Conservation (phyloP, 1,140 invertebrate genomes). For the Caenorhabditis brenneri region DNA sequence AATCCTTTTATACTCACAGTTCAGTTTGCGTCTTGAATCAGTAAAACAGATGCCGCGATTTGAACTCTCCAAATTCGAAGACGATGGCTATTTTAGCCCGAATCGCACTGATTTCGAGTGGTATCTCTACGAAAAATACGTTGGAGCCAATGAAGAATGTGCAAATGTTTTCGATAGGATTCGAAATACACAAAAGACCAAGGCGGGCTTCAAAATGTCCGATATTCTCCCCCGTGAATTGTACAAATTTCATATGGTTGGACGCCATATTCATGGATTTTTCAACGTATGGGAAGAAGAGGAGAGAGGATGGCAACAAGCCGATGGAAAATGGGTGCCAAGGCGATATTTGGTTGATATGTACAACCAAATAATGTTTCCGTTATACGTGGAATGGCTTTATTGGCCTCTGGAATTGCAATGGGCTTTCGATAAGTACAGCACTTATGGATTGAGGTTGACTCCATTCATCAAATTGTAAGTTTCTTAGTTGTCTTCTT, state of each 20-base stretch:
- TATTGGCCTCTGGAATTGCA: background rate
- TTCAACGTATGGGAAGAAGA: background rate
- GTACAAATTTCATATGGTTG: background rate
- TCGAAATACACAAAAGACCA: too few relatives aligned
- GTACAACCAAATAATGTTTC: slow-evolving; percentile 11
- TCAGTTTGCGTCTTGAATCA: background rate
- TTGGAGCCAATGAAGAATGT: background rate
- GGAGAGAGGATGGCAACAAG: background rate
- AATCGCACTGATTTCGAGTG: background rate
- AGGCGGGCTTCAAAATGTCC: background rate
- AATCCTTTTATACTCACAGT: background rate
- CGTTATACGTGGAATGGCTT: background rate
- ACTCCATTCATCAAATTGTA: background rate
- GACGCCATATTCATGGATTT: slow-evolving; percentile 1
- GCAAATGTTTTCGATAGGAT: background rate
- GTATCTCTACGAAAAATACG: background rate
- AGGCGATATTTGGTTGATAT: slow-evolving; percentile 18
- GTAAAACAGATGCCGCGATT: background rate
- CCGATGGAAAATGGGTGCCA: background rate
- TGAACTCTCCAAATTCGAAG: background rate
- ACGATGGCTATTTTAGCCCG: background rate
- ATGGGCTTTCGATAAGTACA: slow-evolving; percentile 13
- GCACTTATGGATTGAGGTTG: background rate
- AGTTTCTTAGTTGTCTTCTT: background rate
- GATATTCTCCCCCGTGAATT: background rate